Conservation (phyloP, 2,797 vertebrate species). For the Selene dorsalis region DNA sequence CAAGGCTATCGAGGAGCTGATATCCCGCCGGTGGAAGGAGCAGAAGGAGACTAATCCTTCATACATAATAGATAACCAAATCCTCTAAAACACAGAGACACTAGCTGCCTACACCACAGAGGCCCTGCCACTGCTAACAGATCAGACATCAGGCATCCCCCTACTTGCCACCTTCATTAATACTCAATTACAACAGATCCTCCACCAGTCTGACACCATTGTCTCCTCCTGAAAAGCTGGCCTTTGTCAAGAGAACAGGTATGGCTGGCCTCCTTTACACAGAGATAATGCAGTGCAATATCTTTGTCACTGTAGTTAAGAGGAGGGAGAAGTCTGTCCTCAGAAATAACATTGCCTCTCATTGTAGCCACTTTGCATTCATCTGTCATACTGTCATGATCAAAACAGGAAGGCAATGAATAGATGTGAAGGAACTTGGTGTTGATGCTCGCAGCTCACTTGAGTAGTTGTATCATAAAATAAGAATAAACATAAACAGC, state of each 20-base stretch:
- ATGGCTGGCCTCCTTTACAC: constrained; percentile 28
- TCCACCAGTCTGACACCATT: constrained; percentile 64
- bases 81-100: constrained; percentile 83
- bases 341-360: constrained; percentile 48
- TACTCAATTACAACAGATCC: constrained; percentile 79
- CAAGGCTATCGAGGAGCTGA: constrained; percentile 77
- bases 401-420: constrained; percentile 57
- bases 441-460: constrained; percentile 42
- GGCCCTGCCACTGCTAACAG: constrained; percentile 76
- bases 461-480: constrained; percentile 44
- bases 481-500: constrained; percentile 61
- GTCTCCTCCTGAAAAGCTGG: constrained; percentile 68
- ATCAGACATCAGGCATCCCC: constrained; percentile 76
- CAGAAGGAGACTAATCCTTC: constrained; percentile 83
- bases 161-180: constrained; percentile 79
- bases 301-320: constrained; percentile 62
- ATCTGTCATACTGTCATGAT: constrained; percentile 49
- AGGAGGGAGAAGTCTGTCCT: constrained; percentile 27
- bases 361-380: constrained; percentile 53
- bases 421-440: constrained; percentile 46
- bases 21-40: constrained; percentile 71
- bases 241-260: constrained; percentile 69
- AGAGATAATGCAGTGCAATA: constrained; percentile 54
- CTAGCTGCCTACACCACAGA: constrained; percentile 73
- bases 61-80: constrained; percentile 88